Conservation (phyloP, 2,888 invertebrate genomes). For the Elysia crispata region DNA sequence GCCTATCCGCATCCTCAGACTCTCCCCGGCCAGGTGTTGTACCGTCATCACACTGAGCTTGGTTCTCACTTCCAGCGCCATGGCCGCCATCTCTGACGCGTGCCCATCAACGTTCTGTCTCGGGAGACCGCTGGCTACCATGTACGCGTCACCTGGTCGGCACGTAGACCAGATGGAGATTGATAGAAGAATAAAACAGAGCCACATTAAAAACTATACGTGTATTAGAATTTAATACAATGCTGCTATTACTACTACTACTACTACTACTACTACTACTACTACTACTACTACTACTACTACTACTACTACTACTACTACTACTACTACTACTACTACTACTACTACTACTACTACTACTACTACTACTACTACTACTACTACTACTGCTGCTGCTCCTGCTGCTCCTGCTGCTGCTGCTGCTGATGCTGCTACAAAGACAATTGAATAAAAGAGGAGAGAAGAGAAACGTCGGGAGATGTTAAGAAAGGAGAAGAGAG, state of each 20-base stretch:
- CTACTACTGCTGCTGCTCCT: slow-evolving; percentile 47
- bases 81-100: slow-evolving; percentile 68
- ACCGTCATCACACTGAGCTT: slow-evolving; percentile 65
- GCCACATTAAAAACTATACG: neutral
- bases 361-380: slow-evolving; percentile 40
- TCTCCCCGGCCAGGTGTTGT: slow-evolving; percentile 64
- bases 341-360: slow-evolving; percentile 43
- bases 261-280: slow-evolving; percentile 30
- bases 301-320: slow-evolving; percentile 42
- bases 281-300: slow-evolving; percentile 41
- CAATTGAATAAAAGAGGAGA: too few species aligned
- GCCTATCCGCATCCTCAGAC: slow-evolving; percentile 69
- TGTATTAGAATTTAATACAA: neutral
- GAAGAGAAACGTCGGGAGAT: too few species aligned
- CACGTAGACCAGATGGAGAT: too few species aligned
- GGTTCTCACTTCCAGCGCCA: slow-evolving; percentile 66
- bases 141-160: slow-evolving; percentile 70
- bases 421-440: slow-evolving; percentile 37
- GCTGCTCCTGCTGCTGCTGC: slow-evolving; percentile 44
- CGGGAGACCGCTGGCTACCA: slow-evolving; percentile 72
- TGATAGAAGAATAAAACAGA: too few species aligned
- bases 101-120: slow-evolving; percentile 66
- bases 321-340: slow-evolving; percentile 37
- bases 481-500: too few species aligned
- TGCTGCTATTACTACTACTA: neutral